Conservation (phyloP, 2,797 vertebrate species). For the Heteromormyrus szaboi region DNA sequence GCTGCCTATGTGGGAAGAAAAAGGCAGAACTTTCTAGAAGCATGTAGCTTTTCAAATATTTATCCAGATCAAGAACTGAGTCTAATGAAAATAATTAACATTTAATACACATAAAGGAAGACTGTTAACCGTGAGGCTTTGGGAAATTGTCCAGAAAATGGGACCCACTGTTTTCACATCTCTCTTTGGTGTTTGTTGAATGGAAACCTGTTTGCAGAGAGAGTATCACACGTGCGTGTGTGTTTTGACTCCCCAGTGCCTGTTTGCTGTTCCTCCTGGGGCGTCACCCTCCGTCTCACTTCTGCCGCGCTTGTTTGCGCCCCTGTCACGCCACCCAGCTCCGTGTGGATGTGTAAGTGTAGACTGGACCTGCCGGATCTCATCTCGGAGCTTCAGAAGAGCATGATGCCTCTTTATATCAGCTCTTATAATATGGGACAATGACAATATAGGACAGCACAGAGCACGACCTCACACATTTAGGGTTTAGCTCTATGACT, state of each 20-base stretch:
- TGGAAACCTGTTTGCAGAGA: slow-evolving; percentile 39
- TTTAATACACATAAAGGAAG: background rate
- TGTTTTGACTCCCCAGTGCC: slow-evolving; percentile 15
- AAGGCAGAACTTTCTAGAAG: slow-evolving; percentile 39
- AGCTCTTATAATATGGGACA: background rate
- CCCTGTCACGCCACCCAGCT: slow-evolving; percentile 28
- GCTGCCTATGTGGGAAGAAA: slow-evolving; percentile 51
- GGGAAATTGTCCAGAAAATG: slow-evolving; percentile 35
- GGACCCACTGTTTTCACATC: slow-evolving; percentile 40
- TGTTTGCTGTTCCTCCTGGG: slow-evolving; percentile 29
- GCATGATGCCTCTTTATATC: background rate
- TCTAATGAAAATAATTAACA: slow-evolving; percentile 37
- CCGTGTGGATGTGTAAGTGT: slow-evolving; percentile 12
- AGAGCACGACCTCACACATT: background rate
- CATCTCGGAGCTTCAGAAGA: background rate
- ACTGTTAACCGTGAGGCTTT: slow-evolving; percentile 48
- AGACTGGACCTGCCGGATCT: background rate
- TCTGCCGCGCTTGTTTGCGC: slow-evolving; percentile 42
- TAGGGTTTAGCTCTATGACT: background rate
- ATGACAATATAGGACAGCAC: background rate
- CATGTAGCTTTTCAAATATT: slow-evolving; percentile 53
- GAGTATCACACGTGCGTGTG: slow-evolving; percentile 32
- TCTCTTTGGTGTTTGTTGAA: slow-evolving; percentile 27
- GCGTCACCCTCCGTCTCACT: slow-evolving; percentile 19
- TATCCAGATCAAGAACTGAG: slow-evolving; percentile 45